Evolutionary conservation across 2,113 vertebrate genomes (phyloP).

Genomic region (Heloderma charlesbogerti): DNA sequence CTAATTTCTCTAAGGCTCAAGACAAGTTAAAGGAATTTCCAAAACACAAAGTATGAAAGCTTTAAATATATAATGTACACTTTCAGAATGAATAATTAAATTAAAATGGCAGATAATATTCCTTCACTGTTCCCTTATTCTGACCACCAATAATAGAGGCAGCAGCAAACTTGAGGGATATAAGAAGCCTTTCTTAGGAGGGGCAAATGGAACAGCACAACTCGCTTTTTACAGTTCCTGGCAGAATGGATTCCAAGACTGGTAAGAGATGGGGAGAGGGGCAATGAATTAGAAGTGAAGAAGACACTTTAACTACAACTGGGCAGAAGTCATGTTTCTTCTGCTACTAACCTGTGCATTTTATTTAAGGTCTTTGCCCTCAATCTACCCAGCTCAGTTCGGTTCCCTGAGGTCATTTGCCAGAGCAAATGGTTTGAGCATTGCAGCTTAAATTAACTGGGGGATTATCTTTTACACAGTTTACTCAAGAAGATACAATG

Average conservation of each 20-base stretch:
- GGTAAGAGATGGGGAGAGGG: not conserved
- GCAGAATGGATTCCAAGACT: not conserved
- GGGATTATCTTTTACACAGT: conserved; percentile 5
- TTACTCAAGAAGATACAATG: conserved; percentile 14
- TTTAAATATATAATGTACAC: not conserved
- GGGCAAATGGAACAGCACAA: not conserved
- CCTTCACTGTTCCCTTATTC: not conserved
- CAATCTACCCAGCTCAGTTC: not conserved
- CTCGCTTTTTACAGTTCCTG: not conserved
- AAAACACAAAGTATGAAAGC: not conserved
- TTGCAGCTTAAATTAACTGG: conserved; percentile 5
- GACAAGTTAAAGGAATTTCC: not conserved
- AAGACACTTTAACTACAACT: not conserved
- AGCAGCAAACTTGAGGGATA: not conserved
- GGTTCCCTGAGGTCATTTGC: conserved; percentile 3
- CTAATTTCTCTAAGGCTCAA: not conserved
- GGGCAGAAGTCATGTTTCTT: not conserved
- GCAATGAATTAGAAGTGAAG: not conserved
- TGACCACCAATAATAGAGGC: not conserved
- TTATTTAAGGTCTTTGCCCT: not conserved
- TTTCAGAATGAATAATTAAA: not conserved
- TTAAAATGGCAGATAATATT: not conserved
- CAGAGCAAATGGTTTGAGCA: conserved; percentile 2
- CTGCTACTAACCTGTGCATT: not conserved
- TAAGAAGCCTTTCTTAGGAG: not conserved